Evolutionary conservation across 2,888 invertebrate species (phyloP), one percentile per base, ranked within the genome.

Genomic region (Drosophila borborema): DNA sequence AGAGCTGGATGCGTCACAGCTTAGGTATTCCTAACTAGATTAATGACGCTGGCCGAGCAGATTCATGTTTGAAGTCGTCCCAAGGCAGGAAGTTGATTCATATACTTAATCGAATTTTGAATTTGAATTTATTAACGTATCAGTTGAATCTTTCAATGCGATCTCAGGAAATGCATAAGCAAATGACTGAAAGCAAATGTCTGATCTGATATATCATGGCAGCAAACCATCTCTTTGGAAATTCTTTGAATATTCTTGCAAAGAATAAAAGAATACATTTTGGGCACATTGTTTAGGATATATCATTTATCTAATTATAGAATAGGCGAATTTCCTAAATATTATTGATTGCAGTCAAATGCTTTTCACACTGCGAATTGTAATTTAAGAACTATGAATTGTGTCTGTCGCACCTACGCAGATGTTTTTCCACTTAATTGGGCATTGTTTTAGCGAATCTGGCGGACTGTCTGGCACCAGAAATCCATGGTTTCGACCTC

Each of bases 371-470:
- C 55, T 45, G 48, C 9, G 31, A 61, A 40, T 48, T 64, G 46
- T 31, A 18, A 53, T 2, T 38, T 51, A 18, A n/a, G 28, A 9
- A 28, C 14, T 8, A 16, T 16, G 53, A 53, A 34, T 43, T 46
- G 36, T 70, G 63, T 49, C 51, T 61, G 73, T 77, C 75, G 78
- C 67, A 72, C 74, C 76, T 79, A 53, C 64, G 59, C 86, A 85
- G 81, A 83, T 72, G 81, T 85, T 56, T 85, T 72, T 60, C 60
- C 78, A 55, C 78, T 78, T 62, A 78, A 82, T 88, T 76, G 74
- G 56, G 60, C 65, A 82, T 72, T 66, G 64, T 64, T 82, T 80
- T 80, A 73, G 64, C 72, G 77, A 46, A 6, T 28, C 28, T 28
- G 55, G 60, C 72, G 77, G 51, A 55, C 74, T 23, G 46, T 16